Evolutionary conservation across 2,888 invertebrate genomes (phyloP), one percentile per base, ranked within the genome.

Genomic region (Hyalella azteca): DNA sequence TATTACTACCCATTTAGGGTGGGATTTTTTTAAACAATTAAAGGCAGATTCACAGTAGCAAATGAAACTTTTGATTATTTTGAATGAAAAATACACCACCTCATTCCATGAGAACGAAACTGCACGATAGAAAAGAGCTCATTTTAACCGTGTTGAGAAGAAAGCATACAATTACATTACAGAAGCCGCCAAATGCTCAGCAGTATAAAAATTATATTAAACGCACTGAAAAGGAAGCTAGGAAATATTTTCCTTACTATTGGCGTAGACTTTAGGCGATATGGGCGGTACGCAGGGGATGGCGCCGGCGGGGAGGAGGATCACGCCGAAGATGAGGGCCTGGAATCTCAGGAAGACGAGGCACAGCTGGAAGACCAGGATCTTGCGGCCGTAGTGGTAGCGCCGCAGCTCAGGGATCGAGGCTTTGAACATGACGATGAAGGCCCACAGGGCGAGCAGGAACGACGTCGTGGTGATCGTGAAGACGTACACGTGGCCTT

Each of bases 261-360:
- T 83, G 26, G 81, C 83, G 41, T 81, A 80, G 45, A 83, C 81
- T n/a, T 66, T 73, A 0, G 83, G 83, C 15, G 83, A 83, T 32
- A 83, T 79, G 36, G 83, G 81, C 2, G 83, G 83, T 3, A 80
- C 59, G 49, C 83, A 83, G 1, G 83, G 83, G 36, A 83, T 80
- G 36, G 79, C 83, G 2, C 83, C 83, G 0, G 77, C 29, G 2
- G 81, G 83, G 29, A 81, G 79, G 36, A 83, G 76, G 79, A 83
- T 81, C 41, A 78, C 73, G 36, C 78, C 79, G 36, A 83, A 80
- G 45, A 83, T 80, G 22, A 81, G 66, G 15, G 80, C 49, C 59
- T 83, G 83, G 15, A 83, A 73, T 3, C 83, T 66, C 7, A 83
- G 78, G 79, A 81, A 83, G 3, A 83, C 78, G 19, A 83, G 78